Evolutionary conservation across 2,113 vertebrate species (phyloP), one percentile per base, ranked within the genome.

Genomic region (Cercopithecus mona): DNA sequence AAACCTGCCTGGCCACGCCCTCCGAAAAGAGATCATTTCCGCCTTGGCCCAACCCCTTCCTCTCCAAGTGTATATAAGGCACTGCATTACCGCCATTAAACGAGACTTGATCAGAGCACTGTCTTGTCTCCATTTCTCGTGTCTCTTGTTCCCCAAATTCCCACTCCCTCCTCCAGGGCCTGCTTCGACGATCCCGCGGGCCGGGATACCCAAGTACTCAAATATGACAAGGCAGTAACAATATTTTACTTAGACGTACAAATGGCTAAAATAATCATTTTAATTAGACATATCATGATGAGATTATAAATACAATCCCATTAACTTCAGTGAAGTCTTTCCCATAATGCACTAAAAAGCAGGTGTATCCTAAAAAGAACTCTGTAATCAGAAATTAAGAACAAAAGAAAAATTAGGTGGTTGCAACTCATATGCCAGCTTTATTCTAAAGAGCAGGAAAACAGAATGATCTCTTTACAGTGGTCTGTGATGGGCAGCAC

Each of bases 201-300:
- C n/a, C n/a, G n/a, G n/a, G n/a, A n/a, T n/a, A n/a, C 23, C 17
- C 20, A 73, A 76, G 59, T 48, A 68, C 43, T 96, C 38, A 66
- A 32, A n/a, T 20, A 38, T 35, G 55, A 81, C 43, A 82, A n/a
- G 48, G 22, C 8, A 73, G 8, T 30, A 48, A 52, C 40, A 43
- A 66, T 64, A 89, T 80, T 84, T 93, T 89, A 75, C 40, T 73
- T 68, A 89, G 27, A 73, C 59, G 1, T 30, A 38, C 18, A 92
- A 96, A 82, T 3, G 90, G 30, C 79, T 86, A 89, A 85, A 73
- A 72, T 78, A 94, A 79, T 25, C 27, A 45, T 68, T 83, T 96
- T 55, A 78, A 83, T 87, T 88, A 76, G 48, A 93, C 86, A 81
- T 76, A 70, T 66, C 14, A 66, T 66, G 22, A 82, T 16, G 6